Evolutionary conservation across 2,797 vertebrate genomes (phyloP), one percentile per base, ranked within the genome.

Genomic region (Acanthurus lineatus): DNA sequence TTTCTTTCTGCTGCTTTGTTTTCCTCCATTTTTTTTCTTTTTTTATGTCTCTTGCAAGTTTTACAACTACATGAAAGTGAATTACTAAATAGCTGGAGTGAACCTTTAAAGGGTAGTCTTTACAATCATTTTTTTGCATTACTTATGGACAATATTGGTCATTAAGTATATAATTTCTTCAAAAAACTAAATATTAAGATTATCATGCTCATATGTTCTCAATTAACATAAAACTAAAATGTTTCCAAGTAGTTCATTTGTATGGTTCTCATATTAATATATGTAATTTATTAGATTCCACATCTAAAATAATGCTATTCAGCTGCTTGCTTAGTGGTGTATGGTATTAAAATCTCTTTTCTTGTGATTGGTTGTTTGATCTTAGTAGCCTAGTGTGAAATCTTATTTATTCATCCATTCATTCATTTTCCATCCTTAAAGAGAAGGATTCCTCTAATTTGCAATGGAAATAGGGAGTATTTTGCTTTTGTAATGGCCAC

Each of bases 361-460:
- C 67, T 45, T 73, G n/a, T 52, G 20, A 19, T 32, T 65, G 20
- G 65, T 10, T 0, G 52, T 57, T 80, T 57, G 6, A 77, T 66
- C 9, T 59, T 44, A 71, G 25, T n/a, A 28, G 57, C 3, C 69
- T 9, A 3, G 19, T 22, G 40, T 60, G 15, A 79, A 61, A 53
- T 68, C 25, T 38, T 25, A 42, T 73, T 66, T 63, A 52, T 71
- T 60, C 25, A 25, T 25, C 3, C 20, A 61, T 70, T 54, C 63
- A 25, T 60, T 62, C 14, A 68, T 69, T 49, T 68, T 65, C 25
- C 53, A n/a, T 35, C 64, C 5, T 1, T 11, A 59, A 51, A 63
- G 35, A 84, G 57, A 15, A 79, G 49, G 32, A 51, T 64, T 69
- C 65, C 22, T 62, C 57, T 76, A 9, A 78, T 79, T 80, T 78